phyloP scores from a whole-genome alignment of 2,113 vertebrate genomes.

The Sterrhoptilus dennistouni region DNA sequence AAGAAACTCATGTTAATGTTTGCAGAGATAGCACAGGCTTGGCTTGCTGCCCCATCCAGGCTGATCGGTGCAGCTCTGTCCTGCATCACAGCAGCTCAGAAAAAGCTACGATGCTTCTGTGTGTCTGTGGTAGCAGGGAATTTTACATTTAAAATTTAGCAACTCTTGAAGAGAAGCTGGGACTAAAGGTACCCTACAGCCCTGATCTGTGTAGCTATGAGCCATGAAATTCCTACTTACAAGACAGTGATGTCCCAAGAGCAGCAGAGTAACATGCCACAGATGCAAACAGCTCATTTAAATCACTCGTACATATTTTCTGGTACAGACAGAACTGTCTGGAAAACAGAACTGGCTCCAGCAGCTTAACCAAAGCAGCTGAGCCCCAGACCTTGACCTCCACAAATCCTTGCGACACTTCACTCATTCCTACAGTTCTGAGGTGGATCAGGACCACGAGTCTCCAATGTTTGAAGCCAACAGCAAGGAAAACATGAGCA shows the following conservation, averaged over 20 bases:
- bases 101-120: fast-evolving
- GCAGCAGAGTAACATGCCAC: not conserved
- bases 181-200: not conserved
- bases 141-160: not conserved
- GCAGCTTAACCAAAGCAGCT: not conserved
- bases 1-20: not conserved
- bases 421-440: not conserved
- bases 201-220: not conserved
- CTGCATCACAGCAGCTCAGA: not conserved
- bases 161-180: not conserved
- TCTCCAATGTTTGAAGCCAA: not conserved
- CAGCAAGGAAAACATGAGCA: not conserved
- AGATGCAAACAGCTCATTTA: not conserved
- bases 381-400: not conserved
- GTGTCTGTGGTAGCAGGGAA: not conserved
- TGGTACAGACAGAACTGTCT: not conserved
- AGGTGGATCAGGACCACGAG: fast-evolving
- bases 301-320: not conserved
- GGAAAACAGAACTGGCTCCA: not conserved
- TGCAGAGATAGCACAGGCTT: not conserved
- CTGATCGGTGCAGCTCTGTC: not conserved
- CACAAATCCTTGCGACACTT: not conserved
- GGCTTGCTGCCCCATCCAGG: not conserved
- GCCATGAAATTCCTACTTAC: not conserved
- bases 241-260: not conserved